These are phyloP conservation scores for Orchesella flavescens DNA, from an alignment of 2,888 invertebrate species.

Conservation along the genomic window DNA sequence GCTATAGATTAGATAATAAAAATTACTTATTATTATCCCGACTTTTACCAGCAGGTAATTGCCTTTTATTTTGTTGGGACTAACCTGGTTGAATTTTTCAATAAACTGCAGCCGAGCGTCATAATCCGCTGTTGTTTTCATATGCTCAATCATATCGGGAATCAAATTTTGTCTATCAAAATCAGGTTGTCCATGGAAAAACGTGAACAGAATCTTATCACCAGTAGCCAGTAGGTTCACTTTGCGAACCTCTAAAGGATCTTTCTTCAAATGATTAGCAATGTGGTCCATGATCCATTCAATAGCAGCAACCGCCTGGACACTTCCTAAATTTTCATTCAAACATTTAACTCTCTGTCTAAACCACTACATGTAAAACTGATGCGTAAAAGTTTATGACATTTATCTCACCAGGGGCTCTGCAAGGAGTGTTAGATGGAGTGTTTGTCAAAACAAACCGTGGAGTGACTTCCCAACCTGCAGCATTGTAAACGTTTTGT, in stretches of 20 bases:
- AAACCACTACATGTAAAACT: too few species aligned
- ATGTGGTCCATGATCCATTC: conserved; percentile 76
- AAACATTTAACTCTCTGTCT: too few species aligned
- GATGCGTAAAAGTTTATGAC: conserved; percentile 69
- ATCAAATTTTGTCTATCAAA: conserved; percentile 62
- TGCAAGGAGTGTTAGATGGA: conserved; percentile 62
- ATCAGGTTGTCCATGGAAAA: conserved; percentile 22
- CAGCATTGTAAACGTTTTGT: conserved; percentile 73
- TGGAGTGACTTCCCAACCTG: conserved; percentile 74
- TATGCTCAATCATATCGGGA: conserved; percentile 72
- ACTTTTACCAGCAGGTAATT: too few species aligned
- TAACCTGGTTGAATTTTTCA: conserved; percentile 74
- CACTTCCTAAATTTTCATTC: conserved; percentile 65
- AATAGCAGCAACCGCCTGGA: conserved; percentile 74
- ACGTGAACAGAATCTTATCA: conserved; percentile 25
- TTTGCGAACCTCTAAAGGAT: conserved; percentile 76
- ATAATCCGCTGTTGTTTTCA: conserved; percentile 72
- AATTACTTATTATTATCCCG: neutral
- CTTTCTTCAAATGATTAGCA: conserved; percentile 73
- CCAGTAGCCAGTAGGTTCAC: conserved; percentile 76
- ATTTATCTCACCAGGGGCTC: conserved; percentile 73
- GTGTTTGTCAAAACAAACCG: conserved; percentile 44
- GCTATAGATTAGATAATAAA: conserved; percentile 73
- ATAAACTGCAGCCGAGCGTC: conserved; percentile 71
- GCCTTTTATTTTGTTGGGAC: too few species aligned